A percentile compares a stretch with the other conserved stretches of the same genome.
Evolutionary conservation across 1,140 invertebrate species (phyloP).

Genomic region (Ceratina australensis): DNA sequence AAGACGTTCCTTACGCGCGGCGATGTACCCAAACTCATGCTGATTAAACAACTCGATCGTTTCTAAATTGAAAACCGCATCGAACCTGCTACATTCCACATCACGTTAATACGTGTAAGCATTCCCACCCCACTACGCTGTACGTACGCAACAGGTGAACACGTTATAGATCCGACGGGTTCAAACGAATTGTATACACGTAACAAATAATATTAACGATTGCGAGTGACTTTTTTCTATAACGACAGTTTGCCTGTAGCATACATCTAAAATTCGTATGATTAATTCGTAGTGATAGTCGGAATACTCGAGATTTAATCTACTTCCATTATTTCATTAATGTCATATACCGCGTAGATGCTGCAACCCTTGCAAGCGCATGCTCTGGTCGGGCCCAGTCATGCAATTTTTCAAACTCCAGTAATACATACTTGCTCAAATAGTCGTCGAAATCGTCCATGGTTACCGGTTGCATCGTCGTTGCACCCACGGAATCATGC

Average conservation of each 20-base stretch:
- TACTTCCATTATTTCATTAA: too few species aligned
- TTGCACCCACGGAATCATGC: constrained; percentile 88
- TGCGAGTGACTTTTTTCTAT: too few species aligned
- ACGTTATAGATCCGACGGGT: too few species aligned
- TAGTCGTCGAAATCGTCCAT: constrained; percentile 94
- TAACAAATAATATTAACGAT: too few species aligned
- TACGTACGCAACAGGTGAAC: too few species aligned
- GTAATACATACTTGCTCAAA: constrained; percentile 85
- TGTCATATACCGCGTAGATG: background rate
- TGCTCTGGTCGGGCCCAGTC: constrained; percentile 74
- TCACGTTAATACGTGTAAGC: too few species aligned
- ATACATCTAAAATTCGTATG: background rate
- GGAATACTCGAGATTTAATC: too few species aligned
- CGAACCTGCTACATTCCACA: too few species aligned
- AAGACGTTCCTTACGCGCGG: constrained; percentile 61
- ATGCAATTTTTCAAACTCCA: constrained; percentile 60
- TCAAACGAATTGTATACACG: too few species aligned
- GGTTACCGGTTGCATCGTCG: constrained; percentile 90
- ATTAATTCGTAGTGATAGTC: constrained; percentile 16
- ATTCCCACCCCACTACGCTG: too few species aligned
- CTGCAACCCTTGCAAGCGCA: constrained; percentile 52
- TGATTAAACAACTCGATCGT: background rate
- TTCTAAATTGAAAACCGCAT: background rate
- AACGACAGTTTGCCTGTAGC: constrained; percentile 4
- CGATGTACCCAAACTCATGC: constrained; percentile 75